Percentiles rank a stretch among this genome's conserved stretches.
phyloP scores from a whole-genome alignment of 2,888 invertebrate species.

The Ptilodon capucinus region DNA sequence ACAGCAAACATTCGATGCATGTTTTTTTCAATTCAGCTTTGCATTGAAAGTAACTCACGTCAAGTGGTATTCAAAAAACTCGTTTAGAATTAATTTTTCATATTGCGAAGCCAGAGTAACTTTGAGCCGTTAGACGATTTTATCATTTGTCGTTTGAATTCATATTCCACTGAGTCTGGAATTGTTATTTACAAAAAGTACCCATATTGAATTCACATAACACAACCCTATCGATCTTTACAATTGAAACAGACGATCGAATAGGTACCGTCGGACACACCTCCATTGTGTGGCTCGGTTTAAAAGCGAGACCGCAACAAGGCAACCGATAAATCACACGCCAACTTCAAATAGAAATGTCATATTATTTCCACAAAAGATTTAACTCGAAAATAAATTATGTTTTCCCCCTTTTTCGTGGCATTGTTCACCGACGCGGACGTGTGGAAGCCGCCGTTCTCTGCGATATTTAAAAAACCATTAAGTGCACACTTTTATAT shows the following conservation, averaged over 20 bases:
- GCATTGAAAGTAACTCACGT: conserved; percentile 67
- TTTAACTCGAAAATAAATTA: conserved; percentile 84
- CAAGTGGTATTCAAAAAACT: conserved; percentile 48
- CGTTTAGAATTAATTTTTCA: conserved; percentile 36
- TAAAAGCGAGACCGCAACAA: conserved; percentile 59
- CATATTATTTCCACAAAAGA: conserved; percentile 84
- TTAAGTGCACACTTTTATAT: conserved; percentile 76
- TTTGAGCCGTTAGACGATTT: conserved; percentile 5
- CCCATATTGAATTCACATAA: no score
- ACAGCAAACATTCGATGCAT: conserved; percentile 60
- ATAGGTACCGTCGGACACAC: conserved; percentile 58
- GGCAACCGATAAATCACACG: conserved; percentile 79
- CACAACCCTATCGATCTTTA: conserved; percentile 43
- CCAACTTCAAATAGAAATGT: conserved; percentile 83
- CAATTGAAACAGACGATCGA: conserved; percentile 43
- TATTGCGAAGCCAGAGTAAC: conserved; percentile 6
- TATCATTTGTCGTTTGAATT: neutral
- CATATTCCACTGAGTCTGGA: neutral
- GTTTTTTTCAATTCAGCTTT: conserved; percentile 61
- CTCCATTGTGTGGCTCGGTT: conserved; percentile 51
- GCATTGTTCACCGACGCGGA: conserved; percentile 78
- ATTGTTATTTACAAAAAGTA: conserved; percentile 7
- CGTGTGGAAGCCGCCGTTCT: conserved; percentile 76
- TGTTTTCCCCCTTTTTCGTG: conserved; percentile 74
- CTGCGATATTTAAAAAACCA: conserved; percentile 81